Base-by-base conservation (phyloP, 37 sponge, comb jelly and placozoan genomes). In the Cliona cf. orientalis region DNA sequence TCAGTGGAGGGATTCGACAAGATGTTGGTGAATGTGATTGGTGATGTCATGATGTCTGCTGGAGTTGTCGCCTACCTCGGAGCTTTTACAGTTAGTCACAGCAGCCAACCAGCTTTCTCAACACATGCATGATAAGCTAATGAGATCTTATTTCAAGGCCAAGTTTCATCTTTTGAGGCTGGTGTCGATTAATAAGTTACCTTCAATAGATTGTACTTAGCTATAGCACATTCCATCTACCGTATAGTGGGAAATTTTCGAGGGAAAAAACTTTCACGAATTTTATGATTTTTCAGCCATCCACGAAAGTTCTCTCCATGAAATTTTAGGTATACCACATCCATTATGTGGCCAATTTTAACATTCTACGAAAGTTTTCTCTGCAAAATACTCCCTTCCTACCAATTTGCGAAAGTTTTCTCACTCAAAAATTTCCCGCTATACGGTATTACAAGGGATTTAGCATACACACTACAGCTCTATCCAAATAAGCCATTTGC, bases 1-100 rank as follows among this genome's bases (percentile, higher is more conserved):
- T 81, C 81, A 32, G 88, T 80, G 43, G 69, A 68, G 23, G 49
- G 25, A 22, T 43, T 55, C 34, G 75, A 95, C 49, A 62, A 63
- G n/a, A 75, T 71, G 42, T 60, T 98, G 42, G 62, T 74, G 34
- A 95, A 95, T 69, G 84, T 98, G 29, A 89, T 95, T 40, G 98
- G 98, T 41, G 98, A 97, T 88, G 90, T 95, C 33, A 72, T 95
- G 87, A 69, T 95, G 43, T 87, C 95, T 2, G 91, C 98, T 57
- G 98, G 95, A 40, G 86, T 66, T 6, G 85, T 97, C 1, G 95
- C 95, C 42, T 97, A 97, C 71, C 87, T 95, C 0, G 98, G 98
- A 69, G 73, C 93, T 19, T 97, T 95, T 87, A 96, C 96, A 71
- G 96, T 90, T 34, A 94, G 91, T 62, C 5, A 44, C n/a, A n/a